A percentile compares a stretch with the other conserved stretches of the same genome.
Conservation (phyloP, 2,888 invertebrate species). For the Chloromyia formosa region DNA sequence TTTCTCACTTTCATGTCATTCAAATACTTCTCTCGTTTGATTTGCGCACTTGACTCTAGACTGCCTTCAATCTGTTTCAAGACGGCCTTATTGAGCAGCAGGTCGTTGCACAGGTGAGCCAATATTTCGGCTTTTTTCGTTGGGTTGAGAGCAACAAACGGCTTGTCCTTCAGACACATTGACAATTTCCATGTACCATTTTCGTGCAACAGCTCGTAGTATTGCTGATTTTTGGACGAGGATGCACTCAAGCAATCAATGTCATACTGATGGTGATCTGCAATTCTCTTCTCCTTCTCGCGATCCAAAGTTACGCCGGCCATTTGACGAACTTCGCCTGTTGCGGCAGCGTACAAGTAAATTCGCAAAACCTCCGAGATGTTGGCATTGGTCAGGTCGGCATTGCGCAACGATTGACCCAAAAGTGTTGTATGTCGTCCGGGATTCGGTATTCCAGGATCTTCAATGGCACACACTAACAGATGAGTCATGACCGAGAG, state of each 20-base stretch:
- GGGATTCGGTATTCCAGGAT: slow-evolving; percentile 91
- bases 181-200: slow-evolving; percentile 84
- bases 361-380: slow-evolving; percentile 91
- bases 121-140: slow-evolving; percentile 88
- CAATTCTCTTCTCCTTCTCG: slow-evolving; percentile 80
- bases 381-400: slow-evolving; percentile 91
- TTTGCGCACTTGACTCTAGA: slow-evolving; percentile 84
- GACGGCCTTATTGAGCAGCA: slow-evolving; percentile 91
- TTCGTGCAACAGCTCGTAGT: slow-evolving; percentile 79
- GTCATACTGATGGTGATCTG: slow-evolving; percentile 83
- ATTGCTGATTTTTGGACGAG: slow-evolving; percentile 80
- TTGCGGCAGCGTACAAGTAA: slow-evolving; percentile 89
- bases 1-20: slow-evolving; percentile 93
- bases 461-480: slow-evolving; percentile 91
- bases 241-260: slow-evolving; percentile 71
- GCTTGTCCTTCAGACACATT: slow-evolving; percentile 80
- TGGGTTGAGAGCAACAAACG: slow-evolving; percentile 85
- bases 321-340: slow-evolving; percentile 83
- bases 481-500: slow-evolving; percentile 89
- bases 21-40: slow-evolving; percentile 90
- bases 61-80: slow-evolving; percentile 88
- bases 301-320: slow-evolving; percentile 84
- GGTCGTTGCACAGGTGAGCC: slow-evolving; percentile 92
- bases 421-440: slow-evolving; percentile 88
- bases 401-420: slow-evolving; percentile 87